Evolutionary conservation across 2,113 vertebrate genomes (phyloP).

Genomic region (Balaenoptera acutorostrata): DNA sequence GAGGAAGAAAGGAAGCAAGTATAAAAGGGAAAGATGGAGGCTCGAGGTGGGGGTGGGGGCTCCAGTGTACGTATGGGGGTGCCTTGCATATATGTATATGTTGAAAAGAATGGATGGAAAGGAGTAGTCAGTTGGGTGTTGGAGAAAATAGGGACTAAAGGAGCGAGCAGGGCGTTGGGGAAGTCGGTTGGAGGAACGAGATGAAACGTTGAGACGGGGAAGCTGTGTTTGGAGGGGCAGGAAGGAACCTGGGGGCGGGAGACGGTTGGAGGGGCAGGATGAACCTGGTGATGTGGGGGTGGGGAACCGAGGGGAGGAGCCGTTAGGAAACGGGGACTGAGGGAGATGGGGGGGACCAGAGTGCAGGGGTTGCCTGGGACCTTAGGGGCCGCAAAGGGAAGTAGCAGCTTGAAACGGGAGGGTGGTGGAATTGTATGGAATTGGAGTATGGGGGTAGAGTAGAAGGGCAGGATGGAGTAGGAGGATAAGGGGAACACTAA

Average conservation of each 20-base stretch:
- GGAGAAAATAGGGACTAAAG: neutral
- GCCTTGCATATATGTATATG: neutral
- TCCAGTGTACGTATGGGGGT: neutral
- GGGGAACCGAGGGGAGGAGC: conserved; percentile 42
- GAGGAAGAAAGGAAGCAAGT: conserved; percentile 52
- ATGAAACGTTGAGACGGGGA: conserved; percentile 49
- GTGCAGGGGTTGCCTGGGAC: neutral
- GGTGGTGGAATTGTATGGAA: neutral
- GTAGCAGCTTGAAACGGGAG: neutral
- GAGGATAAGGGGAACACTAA: neutral
- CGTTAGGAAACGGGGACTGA: conserved; percentile 6
- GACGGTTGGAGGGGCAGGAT: conserved; percentile 64
- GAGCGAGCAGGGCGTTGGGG: neutral
- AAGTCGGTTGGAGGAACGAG: conserved; percentile 22
- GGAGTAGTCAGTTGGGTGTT: neutral
- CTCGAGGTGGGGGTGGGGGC: conserved; percentile 32
- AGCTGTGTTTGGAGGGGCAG: conserved; percentile 59
- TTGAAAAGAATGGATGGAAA: conserved; percentile 30
- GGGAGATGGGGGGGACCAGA: conserved; percentile 6
- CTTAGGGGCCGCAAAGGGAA: neutral
- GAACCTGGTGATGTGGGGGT: conserved; percentile 59
- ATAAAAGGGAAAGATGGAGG: conserved; percentile 68
- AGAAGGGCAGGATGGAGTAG: neutral
- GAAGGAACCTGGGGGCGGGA: conserved; percentile 74
- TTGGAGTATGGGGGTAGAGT: neutral